Percentiles rank a stretch among this genome's conserved stretches.
Conservation (phyloP, 2,113 vertebrate genomes). For the Hyaena hyaena region DNA sequence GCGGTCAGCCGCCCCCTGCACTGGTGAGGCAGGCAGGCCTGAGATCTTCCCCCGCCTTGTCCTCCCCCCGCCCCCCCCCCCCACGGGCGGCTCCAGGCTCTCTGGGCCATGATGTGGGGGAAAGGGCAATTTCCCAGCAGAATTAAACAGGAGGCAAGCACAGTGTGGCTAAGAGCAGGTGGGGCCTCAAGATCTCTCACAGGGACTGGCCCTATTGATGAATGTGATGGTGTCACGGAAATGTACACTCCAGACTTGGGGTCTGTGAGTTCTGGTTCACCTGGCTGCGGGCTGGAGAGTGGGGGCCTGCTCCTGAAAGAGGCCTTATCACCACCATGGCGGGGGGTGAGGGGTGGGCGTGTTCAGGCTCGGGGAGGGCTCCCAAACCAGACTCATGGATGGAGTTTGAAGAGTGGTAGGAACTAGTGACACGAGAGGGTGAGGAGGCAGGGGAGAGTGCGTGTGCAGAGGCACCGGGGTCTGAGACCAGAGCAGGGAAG, state of each 20-base stretch:
- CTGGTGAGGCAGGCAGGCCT: not conserved
- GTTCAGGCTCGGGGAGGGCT: not conserved
- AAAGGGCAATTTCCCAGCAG: not conserved
- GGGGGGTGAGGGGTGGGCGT: too few relatives aligned
- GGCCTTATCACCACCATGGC: not conserved
- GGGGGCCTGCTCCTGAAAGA: not conserved
- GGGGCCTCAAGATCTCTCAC: not conserved
- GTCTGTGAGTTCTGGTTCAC: not conserved
- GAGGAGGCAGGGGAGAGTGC: not conserved
- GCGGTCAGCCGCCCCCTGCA: not conserved
- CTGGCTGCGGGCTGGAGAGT: too few relatives aligned
- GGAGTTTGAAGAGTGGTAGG: not conserved
- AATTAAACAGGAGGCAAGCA: not conserved
- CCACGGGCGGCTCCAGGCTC: not conserved
- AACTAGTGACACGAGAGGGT: not conserved
- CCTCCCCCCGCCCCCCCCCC: not conserved
- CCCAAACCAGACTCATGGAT: not conserved
- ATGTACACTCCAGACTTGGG: not conserved
- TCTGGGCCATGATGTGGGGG: not conserved
- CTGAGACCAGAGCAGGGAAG: not conserved
- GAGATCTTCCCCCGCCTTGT: not conserved
- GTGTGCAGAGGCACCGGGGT: rapidly evolving
- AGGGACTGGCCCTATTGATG: not conserved
- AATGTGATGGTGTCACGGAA: not conserved
- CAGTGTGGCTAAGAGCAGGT: not conserved